These are phyloP conservation scores for Coilia nasus DNA, from an alignment of 2,797 vertebrate species.

Conservation along the genomic window DNA sequence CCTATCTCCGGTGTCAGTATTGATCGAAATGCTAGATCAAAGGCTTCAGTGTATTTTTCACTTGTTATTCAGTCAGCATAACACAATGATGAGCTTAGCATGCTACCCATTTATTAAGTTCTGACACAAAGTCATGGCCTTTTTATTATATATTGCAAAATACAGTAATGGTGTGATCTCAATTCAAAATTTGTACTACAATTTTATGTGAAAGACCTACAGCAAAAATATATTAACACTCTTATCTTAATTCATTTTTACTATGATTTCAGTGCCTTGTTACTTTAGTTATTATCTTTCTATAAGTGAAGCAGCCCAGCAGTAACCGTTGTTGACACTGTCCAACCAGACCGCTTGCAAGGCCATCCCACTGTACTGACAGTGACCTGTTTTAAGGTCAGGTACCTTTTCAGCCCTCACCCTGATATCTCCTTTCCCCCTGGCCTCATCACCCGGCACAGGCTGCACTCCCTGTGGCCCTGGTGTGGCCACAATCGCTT, in stretches of 20 bases:
- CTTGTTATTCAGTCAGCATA: not conserved
- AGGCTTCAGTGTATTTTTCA: not conserved
- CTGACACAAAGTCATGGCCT: not conserved
- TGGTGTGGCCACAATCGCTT: conserved; percentile 50
- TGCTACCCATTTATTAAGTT: not conserved
- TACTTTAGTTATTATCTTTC: not conserved
- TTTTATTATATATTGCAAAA: not conserved
- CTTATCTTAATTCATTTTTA: not conserved
- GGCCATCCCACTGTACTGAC: conserved; percentile 28
- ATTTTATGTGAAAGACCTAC: not conserved
- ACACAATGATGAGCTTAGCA: not conserved
- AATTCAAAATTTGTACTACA: not conserved
- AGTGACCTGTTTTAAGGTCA: conserved; percentile 56
- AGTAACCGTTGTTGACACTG: not conserved
- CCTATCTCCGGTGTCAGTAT: not conserved
- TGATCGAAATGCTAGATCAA: not conserved
- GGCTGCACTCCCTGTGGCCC: conserved; percentile 42
- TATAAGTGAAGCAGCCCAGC: not conserved
- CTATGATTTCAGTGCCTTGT: not conserved
- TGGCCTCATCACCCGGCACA: not conserved
- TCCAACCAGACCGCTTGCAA: not conserved
- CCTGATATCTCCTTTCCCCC: conserved; percentile 58
- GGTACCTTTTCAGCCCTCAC: conserved; percentile 54
- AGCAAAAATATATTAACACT: not conserved
- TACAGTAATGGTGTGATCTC: not conserved